phyloP scores from a whole-genome alignment of 2,888 invertebrate species.

The Bugulina stolonifera region DNA sequence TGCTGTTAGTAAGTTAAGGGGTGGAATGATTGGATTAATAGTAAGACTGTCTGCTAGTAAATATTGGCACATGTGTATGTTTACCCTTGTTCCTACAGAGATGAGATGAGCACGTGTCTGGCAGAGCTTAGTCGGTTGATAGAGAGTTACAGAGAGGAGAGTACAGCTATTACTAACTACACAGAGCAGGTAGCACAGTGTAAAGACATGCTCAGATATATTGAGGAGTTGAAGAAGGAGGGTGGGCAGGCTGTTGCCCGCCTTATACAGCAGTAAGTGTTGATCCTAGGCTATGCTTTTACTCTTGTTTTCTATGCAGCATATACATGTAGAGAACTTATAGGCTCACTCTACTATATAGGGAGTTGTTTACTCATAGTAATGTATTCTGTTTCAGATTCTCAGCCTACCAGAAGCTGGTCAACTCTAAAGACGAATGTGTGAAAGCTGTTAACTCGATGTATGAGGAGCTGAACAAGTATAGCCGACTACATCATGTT shows the following conservation, averaged over 20 bases:
- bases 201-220: constrained; percentile 12
- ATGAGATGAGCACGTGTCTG: neutral
- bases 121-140: neutral
- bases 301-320: too few species aligned
- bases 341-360: too few species aligned
- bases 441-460: constrained; percentile 1
- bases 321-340: too few species aligned
- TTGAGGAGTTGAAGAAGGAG: constrained; percentile 23
- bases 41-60: too few species aligned
- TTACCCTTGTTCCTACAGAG: neutral
- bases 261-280: constrained; percentile 5
- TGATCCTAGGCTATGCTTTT: too few species aligned
- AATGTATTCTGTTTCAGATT: neutral
- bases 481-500: neutral
- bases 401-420: constrained; percentile 2
- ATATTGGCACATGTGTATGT: too few species aligned
- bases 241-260: constrained; percentile 6
- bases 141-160: neutral
- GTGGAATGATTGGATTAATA: too few species aligned
- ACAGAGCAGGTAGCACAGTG: neutral
- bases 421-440: constrained; percentile 5
- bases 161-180: neutral
- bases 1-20: too few species aligned
- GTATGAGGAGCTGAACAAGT: constrained; percentile 7
- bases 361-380: too few species aligned